Evolutionary conservation across 2,888 invertebrate species (phyloP).

Genomic region (Liodrosophila aerea): DNA sequence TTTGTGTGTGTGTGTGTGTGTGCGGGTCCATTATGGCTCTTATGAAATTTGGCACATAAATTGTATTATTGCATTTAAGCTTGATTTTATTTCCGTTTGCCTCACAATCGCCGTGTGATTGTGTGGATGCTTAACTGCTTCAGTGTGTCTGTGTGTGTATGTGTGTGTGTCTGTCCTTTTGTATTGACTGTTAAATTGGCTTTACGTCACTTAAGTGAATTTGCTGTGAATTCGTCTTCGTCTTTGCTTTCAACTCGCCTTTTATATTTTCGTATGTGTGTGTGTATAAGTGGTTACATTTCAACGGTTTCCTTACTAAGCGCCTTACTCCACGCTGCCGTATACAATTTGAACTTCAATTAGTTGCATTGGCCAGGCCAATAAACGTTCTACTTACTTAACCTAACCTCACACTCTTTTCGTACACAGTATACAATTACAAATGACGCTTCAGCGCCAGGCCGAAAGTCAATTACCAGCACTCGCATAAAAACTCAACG

Average conservation of each 20-base stretch:
- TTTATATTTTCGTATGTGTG: constrained; percentile 15
- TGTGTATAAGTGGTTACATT: constrained; percentile 44
- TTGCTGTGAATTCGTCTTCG: constrained; percentile 60
- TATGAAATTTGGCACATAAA: constrained; percentile 75
- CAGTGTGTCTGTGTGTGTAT: constrained; percentile 12
- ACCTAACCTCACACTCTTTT: constrained; percentile 19
- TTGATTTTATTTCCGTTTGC: constrained; percentile 77
- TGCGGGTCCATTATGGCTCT: constrained; percentile 65
- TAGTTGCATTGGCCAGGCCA: constrained; percentile 66
- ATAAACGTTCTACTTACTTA: constrained; percentile 54
- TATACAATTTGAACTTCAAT: constrained; percentile 72
- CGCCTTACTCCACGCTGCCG: constrained; percentile 43
- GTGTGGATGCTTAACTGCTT: constrained; percentile 45
- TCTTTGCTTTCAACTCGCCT: constrained; percentile 33
- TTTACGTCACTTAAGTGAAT: constrained; percentile 69
- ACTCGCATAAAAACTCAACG: constrained; percentile 64
- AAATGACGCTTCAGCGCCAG: constrained; percentile 72
- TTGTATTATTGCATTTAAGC: constrained; percentile 78
- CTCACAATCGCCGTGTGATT: constrained; percentile 62
- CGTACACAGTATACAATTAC: constrained; percentile 62
- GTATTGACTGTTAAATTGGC: constrained; percentile 73
- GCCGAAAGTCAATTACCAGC: constrained; percentile 73
- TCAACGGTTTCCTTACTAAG: constrained; percentile 64
- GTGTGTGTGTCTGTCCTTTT: constrained; percentile 27
- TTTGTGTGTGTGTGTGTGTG: constrained; percentile 30